A percentile compares a stretch with the other conserved stretches of the same genome.
phyloP scores from a whole-genome alignment of 2,888 invertebrate genomes.

The Perizoma flavofasciatum region DNA sequence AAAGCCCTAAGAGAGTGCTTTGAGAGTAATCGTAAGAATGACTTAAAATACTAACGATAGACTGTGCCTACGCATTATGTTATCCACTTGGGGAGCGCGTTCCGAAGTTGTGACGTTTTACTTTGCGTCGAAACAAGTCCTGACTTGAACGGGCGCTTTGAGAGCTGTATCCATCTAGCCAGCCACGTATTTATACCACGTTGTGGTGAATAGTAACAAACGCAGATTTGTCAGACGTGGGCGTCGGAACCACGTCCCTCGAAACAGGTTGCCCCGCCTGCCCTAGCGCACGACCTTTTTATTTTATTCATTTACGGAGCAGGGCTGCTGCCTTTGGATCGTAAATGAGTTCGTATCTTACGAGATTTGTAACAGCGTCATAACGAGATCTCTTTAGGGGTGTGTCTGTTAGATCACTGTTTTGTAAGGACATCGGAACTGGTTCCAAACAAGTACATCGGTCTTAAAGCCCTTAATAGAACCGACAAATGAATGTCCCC shows the following conservation, averaged over 20 bases:
- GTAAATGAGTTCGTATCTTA: conserved; percentile 32
- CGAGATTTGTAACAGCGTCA: conserved; percentile 22
- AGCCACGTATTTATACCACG: conserved; percentile 46
- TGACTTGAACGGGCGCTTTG: conserved; percentile 61
- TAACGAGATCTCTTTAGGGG: conserved; percentile 27
- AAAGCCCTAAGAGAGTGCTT: conserved; percentile 17
- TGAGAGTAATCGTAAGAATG: conserved; percentile 20
- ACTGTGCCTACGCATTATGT: conserved; percentile 47
- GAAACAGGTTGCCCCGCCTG: conserved; percentile 77
- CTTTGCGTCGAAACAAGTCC: conserved; percentile 59
- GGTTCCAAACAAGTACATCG: conserved; percentile 24
- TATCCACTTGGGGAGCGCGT: conserved; percentile 24
- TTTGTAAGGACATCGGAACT: conserved; percentile 20
- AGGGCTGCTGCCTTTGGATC: conserved; percentile 59
- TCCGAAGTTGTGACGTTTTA: conserved; percentile 28
- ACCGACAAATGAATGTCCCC: conserved; percentile 28
- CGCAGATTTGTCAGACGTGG: conserved; percentile 80
- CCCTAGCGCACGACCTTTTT: conserved; percentile 70
- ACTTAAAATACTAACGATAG: conserved; percentile 45
- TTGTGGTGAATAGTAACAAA: conserved; percentile 45
- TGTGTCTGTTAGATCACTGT: conserved; percentile 17
- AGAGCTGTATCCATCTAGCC: conserved; percentile 19
- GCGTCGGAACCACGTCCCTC: conserved; percentile 63
- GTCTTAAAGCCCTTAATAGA: conserved; percentile 27
- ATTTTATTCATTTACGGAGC: conserved; percentile 63